These are phyloP conservation scores for Heliconius hortense DNA, from an alignment of 2,888 invertebrate species.

Conservation along the genomic window DNA sequence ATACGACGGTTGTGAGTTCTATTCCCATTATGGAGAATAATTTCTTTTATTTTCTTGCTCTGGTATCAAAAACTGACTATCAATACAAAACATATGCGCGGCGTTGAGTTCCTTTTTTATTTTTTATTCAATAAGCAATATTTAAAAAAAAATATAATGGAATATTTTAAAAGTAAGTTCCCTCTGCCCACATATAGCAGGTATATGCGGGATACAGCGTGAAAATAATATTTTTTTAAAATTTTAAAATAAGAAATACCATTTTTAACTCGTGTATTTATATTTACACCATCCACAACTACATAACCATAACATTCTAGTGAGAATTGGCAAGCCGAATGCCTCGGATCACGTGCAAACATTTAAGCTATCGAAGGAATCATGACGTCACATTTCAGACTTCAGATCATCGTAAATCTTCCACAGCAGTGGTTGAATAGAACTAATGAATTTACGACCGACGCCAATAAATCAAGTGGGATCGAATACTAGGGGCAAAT, in stretches of 20 bases:
- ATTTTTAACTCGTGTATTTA: neutral
- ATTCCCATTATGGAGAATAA: too few relatives aligned
- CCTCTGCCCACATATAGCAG: too few relatives aligned
- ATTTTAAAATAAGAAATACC: neutral
- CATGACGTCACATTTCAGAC: constrained; percentile 37
- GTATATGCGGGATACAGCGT: too few relatives aligned
- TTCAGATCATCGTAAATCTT: constrained; percentile 37
- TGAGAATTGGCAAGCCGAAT: constrained; percentile 29
- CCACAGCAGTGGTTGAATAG: constrained; percentile 32
- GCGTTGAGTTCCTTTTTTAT: neutral
- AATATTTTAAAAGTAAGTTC: neutral
- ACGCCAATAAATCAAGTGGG: constrained; percentile 35
- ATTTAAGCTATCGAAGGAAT: constrained; percentile 36
- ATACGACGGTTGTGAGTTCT: too few relatives aligned
- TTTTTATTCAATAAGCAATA: neutral
- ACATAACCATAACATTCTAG: constrained; percentile 4
- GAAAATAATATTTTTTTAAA: too few relatives aligned
- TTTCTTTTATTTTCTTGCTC: too few relatives aligned
- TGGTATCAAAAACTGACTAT: too few relatives aligned
- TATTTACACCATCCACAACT: neutral
- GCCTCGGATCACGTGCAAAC: constrained; percentile 28
- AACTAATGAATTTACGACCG: constrained; percentile 41
- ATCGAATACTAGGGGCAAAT: constrained; percentile 28
- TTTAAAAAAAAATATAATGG: neutral
- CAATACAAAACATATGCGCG: too few relatives aligned